Evolutionary conservation across 2,113 vertebrate species (phyloP).

Genomic region (Pomatostomus ruficeps): DNA sequence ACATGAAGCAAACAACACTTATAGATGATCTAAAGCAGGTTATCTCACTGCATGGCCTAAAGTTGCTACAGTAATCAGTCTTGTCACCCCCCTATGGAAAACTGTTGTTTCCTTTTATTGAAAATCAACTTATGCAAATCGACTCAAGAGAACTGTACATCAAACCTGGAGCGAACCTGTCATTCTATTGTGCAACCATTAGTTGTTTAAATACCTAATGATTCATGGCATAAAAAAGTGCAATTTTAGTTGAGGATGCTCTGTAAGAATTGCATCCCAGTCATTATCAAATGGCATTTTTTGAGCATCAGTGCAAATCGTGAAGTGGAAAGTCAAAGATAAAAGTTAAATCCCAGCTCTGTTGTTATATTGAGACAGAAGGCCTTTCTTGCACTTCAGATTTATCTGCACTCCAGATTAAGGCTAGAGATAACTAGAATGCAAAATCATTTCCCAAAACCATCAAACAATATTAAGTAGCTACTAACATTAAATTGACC

Average conservation of each 20-base stretch:
- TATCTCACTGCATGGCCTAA: neutral
- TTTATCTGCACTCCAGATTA: neutral
- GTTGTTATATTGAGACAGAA: neutral
- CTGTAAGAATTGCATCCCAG: neutral
- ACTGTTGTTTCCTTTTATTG: neutral
- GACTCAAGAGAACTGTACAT: neutral
- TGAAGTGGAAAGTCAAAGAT: neutral
- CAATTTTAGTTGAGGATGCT: neutral
- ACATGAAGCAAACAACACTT: neutral
- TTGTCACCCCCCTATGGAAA: neutral
- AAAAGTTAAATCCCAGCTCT: constrained; percentile 21
- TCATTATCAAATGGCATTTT: neutral
- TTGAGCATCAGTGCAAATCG: neutral
- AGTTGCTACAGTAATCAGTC: neutral
- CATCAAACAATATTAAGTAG: neutral
- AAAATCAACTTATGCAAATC: constrained; percentile 29
- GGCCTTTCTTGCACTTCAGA: neutral
- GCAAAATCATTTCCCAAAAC: neutral
- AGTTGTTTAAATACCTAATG: constrained; percentile 48
- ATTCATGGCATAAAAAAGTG: neutral
- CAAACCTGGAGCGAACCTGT: constrained; percentile 11
- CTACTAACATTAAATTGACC: neutral
- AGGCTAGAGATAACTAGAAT: neutral
- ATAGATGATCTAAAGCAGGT: neutral
- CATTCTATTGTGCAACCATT: constrained; percentile 33